These are phyloP conservation scores for Tauraco hartlaubi DNA, from an alignment of 2,797 vertebrate genomes.

Conservation along the genomic window DNA sequence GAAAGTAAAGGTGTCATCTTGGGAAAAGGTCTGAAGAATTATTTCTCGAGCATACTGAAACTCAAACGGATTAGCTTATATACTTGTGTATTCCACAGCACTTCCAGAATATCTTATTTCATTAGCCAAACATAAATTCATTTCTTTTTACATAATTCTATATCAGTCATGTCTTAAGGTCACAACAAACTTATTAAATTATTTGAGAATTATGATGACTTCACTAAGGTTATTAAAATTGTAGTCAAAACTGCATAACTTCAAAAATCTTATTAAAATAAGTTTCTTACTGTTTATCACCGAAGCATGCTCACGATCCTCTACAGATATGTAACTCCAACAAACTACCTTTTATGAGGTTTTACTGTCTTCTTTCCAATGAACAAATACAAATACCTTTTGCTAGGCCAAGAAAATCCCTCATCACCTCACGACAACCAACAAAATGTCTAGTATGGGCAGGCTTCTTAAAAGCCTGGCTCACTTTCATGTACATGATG, in stretches of 20 bases:
- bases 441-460: not conserved
- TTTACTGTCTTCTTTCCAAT: not conserved
- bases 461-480: not conserved
- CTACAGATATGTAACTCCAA: not conserved
- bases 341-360: not conserved
- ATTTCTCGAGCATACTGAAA: not conserved
- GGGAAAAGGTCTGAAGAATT: not conserved
- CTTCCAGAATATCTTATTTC: not conserved
- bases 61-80: not conserved
- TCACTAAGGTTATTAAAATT: conserved; percentile 1
- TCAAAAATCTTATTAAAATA: not conserved
- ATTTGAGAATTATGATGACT: not conserved
- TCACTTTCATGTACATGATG: not conserved
- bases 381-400: conserved; percentile 6
- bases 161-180: not conserved
- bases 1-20: not conserved
- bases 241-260: not conserved
- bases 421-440: not conserved
- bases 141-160: conserved; percentile 12
- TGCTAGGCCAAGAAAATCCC: not conserved
- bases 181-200: not conserved
- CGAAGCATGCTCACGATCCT: not conserved
- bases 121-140: not conserved
- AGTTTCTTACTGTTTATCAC: not conserved
- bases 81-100: not conserved